phyloP scores from a whole-genome alignment of 1,140 invertebrate genomes.

The Pteromalus puparum region DNA sequence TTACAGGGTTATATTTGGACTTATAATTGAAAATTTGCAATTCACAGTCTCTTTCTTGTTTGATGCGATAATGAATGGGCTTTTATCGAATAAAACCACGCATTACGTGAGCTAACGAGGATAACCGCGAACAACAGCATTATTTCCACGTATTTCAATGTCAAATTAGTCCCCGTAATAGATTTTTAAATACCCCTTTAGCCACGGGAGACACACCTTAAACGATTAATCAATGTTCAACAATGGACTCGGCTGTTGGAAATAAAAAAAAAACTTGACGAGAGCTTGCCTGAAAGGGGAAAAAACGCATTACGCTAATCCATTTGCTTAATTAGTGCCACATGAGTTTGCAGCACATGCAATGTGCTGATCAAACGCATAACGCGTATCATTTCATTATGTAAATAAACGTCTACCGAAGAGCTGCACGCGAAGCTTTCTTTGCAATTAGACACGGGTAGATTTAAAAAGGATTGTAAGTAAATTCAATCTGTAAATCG shows the following conservation, averaged over 20 bases:
- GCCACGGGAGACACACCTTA: background rate
- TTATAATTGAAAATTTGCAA: background rate
- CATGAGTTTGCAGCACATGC: slow-evolving; percentile 13
- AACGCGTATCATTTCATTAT: slow-evolving; percentile 21
- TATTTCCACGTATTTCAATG: background rate
- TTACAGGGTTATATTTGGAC: background rate
- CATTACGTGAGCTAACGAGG: background rate
- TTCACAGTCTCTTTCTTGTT: too few species aligned
- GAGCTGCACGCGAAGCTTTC: background rate
- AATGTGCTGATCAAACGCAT: slow-evolving; percentile 12
- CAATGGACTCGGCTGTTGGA: background rate
- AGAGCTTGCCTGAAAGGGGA: background rate
- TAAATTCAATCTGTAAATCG: background rate
- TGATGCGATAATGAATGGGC: too few species aligned
- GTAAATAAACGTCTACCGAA: background rate
- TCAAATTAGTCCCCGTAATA: background rate
- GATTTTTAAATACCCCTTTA: background rate
- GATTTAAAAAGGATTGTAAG: background rate
- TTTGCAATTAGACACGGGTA: background rate
- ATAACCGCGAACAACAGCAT: background rate
- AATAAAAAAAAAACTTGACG: background rate
- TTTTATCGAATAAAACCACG: too few species aligned
- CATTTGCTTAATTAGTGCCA: slow-evolving; percentile 40
- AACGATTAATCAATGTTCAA: slow-evolving; percentile 23
- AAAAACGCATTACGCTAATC: slow-evolving; percentile 16